Percentiles rank a stretch among this genome's conserved stretches.
Conservation (phyloP, 2,113 vertebrate species). For the Ranitomeya imitator region DNA sequence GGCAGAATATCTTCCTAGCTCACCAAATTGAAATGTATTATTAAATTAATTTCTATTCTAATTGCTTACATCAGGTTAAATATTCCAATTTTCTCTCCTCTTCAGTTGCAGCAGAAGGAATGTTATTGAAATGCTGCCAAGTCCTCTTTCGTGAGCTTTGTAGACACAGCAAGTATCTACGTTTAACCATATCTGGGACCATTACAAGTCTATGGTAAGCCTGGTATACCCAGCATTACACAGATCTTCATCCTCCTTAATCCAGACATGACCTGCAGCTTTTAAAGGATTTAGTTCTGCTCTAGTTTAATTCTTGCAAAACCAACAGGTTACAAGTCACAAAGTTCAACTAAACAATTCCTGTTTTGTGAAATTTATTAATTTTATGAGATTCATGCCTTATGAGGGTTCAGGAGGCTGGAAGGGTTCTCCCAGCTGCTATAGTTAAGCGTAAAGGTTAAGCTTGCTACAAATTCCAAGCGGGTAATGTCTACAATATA, state of each 20-base stretch:
- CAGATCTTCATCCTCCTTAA: constrained; percentile 46
- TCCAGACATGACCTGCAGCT: constrained; percentile 52
- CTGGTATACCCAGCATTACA: constrained; percentile 38
- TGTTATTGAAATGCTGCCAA: constrained; percentile 42
- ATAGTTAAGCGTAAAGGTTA: background rate
- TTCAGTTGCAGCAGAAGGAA: constrained; percentile 4
- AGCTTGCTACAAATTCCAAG: background rate
- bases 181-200: constrained; percentile 38
- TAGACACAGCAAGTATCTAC: constrained; percentile 34
- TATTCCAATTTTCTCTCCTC: background rate
- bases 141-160: background rate
- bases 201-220: constrained; percentile 36
- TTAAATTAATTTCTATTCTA: background rate
- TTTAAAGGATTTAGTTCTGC: constrained; percentile 55
- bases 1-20: background rate
- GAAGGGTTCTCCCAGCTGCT: background rate
- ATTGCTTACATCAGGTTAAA: background rate
- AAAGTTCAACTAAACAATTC: constrained; percentile 16
- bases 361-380: constrained; percentile 25
- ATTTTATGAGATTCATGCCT: constrained; percentile 15
- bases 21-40: background rate
- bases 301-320: constrained; percentile 34
- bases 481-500: constrained; percentile 2
- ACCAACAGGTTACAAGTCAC: constrained; percentile 33
- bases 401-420: background rate